These are phyloP conservation scores for Acanthiza pusilla DNA, from an alignment of 2,797 vertebrate species.

Conservation along the genomic window DNA sequence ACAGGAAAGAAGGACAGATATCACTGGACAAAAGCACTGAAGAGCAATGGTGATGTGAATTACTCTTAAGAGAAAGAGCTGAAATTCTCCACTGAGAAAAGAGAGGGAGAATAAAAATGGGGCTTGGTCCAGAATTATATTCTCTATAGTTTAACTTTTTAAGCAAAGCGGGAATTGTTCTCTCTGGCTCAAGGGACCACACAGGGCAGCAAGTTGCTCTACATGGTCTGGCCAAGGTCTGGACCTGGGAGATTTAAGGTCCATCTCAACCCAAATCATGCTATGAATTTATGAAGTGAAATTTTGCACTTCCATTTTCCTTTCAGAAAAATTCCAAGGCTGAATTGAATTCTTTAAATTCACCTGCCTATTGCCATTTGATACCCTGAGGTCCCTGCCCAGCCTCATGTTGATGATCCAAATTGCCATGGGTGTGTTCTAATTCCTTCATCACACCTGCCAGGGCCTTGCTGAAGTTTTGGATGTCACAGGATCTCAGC, in stretches of 20 bases:
- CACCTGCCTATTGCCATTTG: background rate
- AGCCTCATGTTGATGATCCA: background rate
- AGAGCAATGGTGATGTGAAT: background rate
- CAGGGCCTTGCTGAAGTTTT: background rate
- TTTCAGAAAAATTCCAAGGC: background rate
- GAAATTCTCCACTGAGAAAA: background rate
- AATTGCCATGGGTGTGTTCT: background rate
- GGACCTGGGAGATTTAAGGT: fast-evolving
- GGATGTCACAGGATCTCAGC: background rate
- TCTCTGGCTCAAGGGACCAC: background rate
- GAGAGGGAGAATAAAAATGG: background rate
- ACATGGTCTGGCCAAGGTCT: background rate
- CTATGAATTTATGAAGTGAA: background rate
- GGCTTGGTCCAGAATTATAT: background rate
- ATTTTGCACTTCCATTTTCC: background rate
- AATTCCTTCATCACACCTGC: background rate
- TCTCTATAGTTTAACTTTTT: background rate
- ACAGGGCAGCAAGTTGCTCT: background rate
- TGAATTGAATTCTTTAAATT: background rate
- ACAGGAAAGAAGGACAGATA: background rate
- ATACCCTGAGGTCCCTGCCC: background rate
- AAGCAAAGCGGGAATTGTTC: background rate
- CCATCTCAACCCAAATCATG: background rate
- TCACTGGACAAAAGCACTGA: background rate
- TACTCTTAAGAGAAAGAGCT: background rate